Evolutionary conservation across 1,140 invertebrate species (phyloP).

Genomic region (Chrysoperla carnea): DNA sequence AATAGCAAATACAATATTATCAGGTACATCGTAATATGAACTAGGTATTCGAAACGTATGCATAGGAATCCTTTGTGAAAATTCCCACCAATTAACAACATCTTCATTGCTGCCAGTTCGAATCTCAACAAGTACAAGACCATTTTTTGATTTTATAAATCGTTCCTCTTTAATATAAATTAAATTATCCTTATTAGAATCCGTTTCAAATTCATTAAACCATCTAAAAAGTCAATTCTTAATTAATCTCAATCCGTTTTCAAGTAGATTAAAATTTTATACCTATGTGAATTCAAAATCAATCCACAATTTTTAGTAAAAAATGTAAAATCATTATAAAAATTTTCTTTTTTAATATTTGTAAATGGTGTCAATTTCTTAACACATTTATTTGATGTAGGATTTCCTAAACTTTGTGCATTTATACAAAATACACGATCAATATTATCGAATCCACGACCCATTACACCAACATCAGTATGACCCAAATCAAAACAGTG

Average conservation of each 20-base stretch:
- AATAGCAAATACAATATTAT: conserved; percentile 31
- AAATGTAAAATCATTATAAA: conserved; percentile 32
- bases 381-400: conserved; percentile 26
- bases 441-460: conserved; percentile 79
- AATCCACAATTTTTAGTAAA: conserved; percentile 49
- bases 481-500: conserved; percentile 92
- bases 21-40: conserved; percentile 21
- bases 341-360: conserved; percentile 27
- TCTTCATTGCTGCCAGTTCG: conserved; percentile 36
- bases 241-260: conserved; percentile 1
- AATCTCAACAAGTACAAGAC: conserved; percentile 51
- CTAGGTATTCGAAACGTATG: conserved; percentile 33
- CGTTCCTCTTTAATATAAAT: conserved; percentile 31
- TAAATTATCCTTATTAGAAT: conserved; percentile 30
- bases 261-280: conserved; percentile 17
- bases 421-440: conserved; percentile 51
- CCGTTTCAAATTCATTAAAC: conserved; percentile 30
- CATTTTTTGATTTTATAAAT: conserved; percentile 38
- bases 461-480: conserved; percentile 82
- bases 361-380: conserved; percentile 30
- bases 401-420: conserved; percentile 26
- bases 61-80: conserved; percentile 31
- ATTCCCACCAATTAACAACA: conserved; percentile 48
- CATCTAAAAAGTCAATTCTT: conserved; percentile 18
- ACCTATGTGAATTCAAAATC: conserved; percentile 44